Base-by-base conservation (phyloP, 2,888 invertebrate species). In the Ennomos fuscantarius region DNA sequence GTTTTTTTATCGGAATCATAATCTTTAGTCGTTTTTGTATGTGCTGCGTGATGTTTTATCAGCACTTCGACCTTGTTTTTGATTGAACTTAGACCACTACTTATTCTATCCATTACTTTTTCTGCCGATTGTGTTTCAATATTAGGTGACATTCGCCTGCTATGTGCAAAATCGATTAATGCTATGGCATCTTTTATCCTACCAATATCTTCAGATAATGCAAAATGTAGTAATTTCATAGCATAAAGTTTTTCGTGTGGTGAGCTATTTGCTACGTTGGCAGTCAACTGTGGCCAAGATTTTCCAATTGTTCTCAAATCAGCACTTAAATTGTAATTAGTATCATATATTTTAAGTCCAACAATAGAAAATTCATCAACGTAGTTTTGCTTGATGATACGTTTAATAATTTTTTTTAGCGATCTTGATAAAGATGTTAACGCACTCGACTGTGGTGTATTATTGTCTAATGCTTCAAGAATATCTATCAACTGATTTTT, bases 151-250 rank as follows among this genome's bases (percentile, higher is more conserved):
- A 82, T 78, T 50, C 83, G 74, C 57, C 87, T 76, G 33, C 57
- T 79, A 12, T 75, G 63, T 33, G 79, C 73, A 52, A 81, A 82
- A 6, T 78, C 60, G 15, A 84, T 46, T 1, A 81, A 53, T 3
- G 71, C 55, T 42, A 84, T 53, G 33, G 75, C 77, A 43, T 84
- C 76, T 6, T 61, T 70, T n/a, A 89, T 62, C 76, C 79, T 86
- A 35, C 59, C 60, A 2, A 86, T 78, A 62, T 87, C 84, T 8
- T 60, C 61, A 9, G 72, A 70, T 54, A 89, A 43, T 42, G 62
- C 60, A 0, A 81, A 64, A 60, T 87, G 81, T 34, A 89, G 68
- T 13, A 81, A 57, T 65, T 89, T 87, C 67, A 87, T 66, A 12
- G 69, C 71, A 15, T 83, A 73, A 0, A 84, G 37, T 32, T 68